Base-by-base conservation (phyloP, 2,113 vertebrate species). In the Pardalotus punctatus region DNA sequence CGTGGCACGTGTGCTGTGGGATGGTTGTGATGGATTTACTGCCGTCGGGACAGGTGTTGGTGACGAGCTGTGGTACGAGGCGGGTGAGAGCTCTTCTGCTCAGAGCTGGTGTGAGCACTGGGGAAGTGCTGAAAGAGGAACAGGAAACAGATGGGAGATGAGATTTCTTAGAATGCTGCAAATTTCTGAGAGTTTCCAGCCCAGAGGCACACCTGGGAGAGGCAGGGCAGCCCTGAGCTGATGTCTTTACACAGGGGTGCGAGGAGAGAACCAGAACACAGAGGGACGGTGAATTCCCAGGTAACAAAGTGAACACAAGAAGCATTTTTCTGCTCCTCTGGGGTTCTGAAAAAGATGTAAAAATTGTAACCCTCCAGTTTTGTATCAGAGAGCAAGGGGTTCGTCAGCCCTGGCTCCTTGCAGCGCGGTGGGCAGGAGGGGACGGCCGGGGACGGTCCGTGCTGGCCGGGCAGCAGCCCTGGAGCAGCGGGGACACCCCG, bases 141-240 rank as follows among this genome's bases (percentile, higher is more conserved):
- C 96, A 98, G 98, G 97, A 98, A 98, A 97, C 97, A 98, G 97
- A 98, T 97, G 98, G 96, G 66, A 95, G 90, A 91, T 77, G 77
- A 81, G 95, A 97, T 97, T 96, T 97, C 94, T 94, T 86, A 67
- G 86, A 97, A 94, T 28, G 56, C 82, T 19, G 48, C 86, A 40
- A 48, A 71, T 82, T 94, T 90, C 56, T 53, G 72, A 83, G 92
- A 50, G 88, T 79, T 83, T 84, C 65, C 87, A 93, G 67, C 23
- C 25, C 47, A 19, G 78, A 48, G 83, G 70, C 86, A 36, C 83
- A 86, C 71, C 95, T 86, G 88, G 93, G 90, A 67, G 89, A 86
- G 40, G 61, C 86, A 19, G 25, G 15, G 47, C 43, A 58, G 92
- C 80, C 10, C 53, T 14, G 79, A 35, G 53, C 61, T 1, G 1